Evolutionary conservation across 1,140 invertebrate species (phyloP), one percentile per base, ranked within the genome.

Genomic region (Drosophila persimilis): DNA sequence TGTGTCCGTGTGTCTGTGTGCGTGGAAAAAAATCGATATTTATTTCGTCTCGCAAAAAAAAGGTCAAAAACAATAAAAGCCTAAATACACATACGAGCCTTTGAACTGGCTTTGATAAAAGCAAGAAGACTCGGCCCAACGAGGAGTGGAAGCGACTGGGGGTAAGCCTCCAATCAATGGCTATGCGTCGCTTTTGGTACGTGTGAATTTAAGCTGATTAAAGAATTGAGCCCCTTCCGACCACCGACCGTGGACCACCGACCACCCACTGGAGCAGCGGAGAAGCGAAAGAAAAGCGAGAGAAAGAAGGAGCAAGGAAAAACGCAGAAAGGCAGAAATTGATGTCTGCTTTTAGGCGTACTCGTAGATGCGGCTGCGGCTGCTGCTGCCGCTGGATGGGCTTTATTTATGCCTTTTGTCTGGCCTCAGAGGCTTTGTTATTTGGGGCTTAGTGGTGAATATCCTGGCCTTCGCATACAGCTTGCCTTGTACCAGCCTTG

Each of bases 151-250:
- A 50, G 41, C 58, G 53, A 44, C 55, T 29, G 58, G 45, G 50
- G 71, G 69, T 73, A 80, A 89, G 67, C 78, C 77, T 80, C 78
- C 79, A 83, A 90, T 90, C 86, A 90, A 90, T 90, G 83, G 84
- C 84, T 88, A 61, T 88, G 80, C 84, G 75, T 83, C 84, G 83
- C 79, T 83, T 88, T 79, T 64, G 81, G 63, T 89, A 89, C 86
- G 86, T 90, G 86, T 90, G 86, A 90, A 90, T 90, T 90, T 90
- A 90, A 90, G 86, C 86, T 90, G 86, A 90, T 90, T 90, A 90
- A 90, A 83, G 86, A 77, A 90, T 90, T 90, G 89, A 79, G 70
- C 81, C 72, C 44, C 45, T 48, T 11, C 35, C 35, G 35, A 39
- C 35, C 11, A 13, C 11, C 35, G 35, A 39, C n/a, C n/a, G n/a